Base-by-base conservation (phyloP, 2,888 invertebrate genomes). In the Ormia ochracea region DNA sequence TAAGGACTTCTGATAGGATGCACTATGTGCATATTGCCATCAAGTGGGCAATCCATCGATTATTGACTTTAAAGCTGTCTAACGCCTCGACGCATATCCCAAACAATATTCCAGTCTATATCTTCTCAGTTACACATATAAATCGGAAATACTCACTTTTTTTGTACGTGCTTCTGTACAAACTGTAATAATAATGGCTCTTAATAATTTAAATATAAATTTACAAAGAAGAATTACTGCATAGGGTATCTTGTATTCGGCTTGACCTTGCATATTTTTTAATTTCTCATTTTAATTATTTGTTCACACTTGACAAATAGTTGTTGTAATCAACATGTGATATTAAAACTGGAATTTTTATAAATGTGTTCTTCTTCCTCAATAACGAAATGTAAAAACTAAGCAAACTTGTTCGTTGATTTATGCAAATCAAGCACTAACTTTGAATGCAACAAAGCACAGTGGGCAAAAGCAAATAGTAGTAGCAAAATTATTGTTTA, bases 281-380 rank as follows among this genome's bases (percentile, higher is more conserved):
- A 41, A 6, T 12, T 69, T 1, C 38, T 48, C n/a, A 26, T 2
- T 26, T 59, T 48, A 59, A 58, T 59, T 59, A 50, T 17, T 50
- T 23, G 28, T 48, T 59, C 41, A 50, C 59, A 70, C 59, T 59
- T 70, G 70, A 59, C 50, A 59, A 70, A 50, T 59, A 14, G 14
- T 59, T 48, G 23, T 26, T 36, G 5, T 9, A 56, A 69, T 33
- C 14, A 43, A 68, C 21, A 45, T 56, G 33, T 56, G 4, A 33
- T 45, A 56, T 17, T 17, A 17, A 59, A 70, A 70, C 58, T 59
- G 59, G 70, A 59, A n/a, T 59, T 70, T 41, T 21, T 9, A 45
- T 17, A 66, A 54, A 10, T 10, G 1, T 43, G 17, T 36, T 28
- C 28, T 43, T 31, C n/a, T 52, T 54, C 17, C 33, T 21, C 12